Conservation (phyloP, 2,113 vertebrate genomes). For the Lampris incognitus region DNA sequence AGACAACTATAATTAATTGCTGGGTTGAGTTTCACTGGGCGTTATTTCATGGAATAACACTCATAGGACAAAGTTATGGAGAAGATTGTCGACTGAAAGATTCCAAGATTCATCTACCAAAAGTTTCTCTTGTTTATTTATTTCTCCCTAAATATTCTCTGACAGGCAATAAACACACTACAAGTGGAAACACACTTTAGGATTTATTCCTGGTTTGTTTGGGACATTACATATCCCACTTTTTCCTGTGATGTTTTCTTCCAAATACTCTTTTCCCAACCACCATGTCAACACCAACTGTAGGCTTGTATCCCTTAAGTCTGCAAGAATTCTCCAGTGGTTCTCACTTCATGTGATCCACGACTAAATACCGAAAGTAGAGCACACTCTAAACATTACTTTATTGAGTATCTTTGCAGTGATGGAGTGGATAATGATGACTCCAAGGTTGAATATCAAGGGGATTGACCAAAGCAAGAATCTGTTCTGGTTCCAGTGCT, state of each 20-base stretch:
- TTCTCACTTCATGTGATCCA: slow-evolving; percentile 7
- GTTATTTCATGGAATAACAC: slow-evolving; percentile 11
- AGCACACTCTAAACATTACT: neutral
- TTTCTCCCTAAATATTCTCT: slow-evolving; percentile 24
- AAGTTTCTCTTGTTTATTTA: slow-evolving; percentile 38
- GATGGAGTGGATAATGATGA: slow-evolving; percentile 15
- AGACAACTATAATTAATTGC: slow-evolving; percentile 31
- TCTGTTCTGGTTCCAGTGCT: slow-evolving; percentile 14
- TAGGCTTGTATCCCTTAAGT: slow-evolving; percentile 14
- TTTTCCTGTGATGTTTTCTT: slow-evolving; percentile 33
- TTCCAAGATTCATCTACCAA: neutral
- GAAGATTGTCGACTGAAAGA: neutral
- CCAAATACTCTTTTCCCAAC: slow-evolving; percentile 34
- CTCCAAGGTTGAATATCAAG: neutral
- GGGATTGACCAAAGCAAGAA: neutral
- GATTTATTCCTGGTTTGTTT: slow-evolving; percentile 57
- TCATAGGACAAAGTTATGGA: no score
- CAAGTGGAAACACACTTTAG: slow-evolving; percentile 47
- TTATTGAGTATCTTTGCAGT: slow-evolving; percentile 10
- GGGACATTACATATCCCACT: slow-evolving; percentile 35
- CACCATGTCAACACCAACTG: slow-evolving; percentile 22
- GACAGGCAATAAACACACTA: slow-evolving; percentile 38
- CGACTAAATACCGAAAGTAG: slow-evolving; percentile 19
- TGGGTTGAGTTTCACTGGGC: slow-evolving; percentile 7
- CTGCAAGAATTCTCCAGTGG: slow-evolving; percentile 4